A percentile compares a stretch with the other conserved stretches of the same genome.
Conservation (phyloP, 2,113 vertebrate species). For the Ginglymostoma cirratum region DNA sequence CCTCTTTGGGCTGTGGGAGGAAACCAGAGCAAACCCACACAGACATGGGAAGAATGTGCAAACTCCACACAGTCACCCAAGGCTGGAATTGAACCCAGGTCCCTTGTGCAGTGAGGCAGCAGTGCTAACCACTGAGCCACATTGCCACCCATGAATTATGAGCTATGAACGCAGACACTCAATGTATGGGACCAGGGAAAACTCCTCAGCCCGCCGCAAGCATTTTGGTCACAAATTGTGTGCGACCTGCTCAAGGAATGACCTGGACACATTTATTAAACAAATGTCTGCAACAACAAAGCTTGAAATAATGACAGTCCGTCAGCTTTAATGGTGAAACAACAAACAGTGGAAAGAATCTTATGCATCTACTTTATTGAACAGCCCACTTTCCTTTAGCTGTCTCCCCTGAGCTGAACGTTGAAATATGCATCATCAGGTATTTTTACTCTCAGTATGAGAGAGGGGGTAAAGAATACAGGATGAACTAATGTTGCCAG, state of each 20-base stretch:
- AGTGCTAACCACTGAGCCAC: no score
- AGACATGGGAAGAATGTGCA: no score
- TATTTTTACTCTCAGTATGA: not conserved
- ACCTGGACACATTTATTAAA: not conserved
- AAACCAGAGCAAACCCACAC: no score
- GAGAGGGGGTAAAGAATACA: not conserved
- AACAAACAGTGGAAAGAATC: conserved; percentile 3
- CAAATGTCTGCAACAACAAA: not conserved
- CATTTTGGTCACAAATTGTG: not conserved
- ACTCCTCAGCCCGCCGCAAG: not conserved
- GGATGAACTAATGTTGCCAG: no score
- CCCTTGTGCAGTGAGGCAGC: no score
- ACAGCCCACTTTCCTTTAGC: not conserved
- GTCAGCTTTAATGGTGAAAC: not conserved
- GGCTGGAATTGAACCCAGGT: no score
- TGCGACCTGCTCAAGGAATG: not conserved
- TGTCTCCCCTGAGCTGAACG: not conserved
- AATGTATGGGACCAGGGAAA: not conserved
- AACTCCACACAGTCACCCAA: no score
- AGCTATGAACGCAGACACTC: no score
- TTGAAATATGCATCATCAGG: not conserved
- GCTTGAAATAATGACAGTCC: not conserved
- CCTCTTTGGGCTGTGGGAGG: no score
- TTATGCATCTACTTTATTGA: not conserved
- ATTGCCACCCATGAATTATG: no score